phyloP scores from a whole-genome alignment of 2,113 vertebrate species.

The Mola mola region DNA sequence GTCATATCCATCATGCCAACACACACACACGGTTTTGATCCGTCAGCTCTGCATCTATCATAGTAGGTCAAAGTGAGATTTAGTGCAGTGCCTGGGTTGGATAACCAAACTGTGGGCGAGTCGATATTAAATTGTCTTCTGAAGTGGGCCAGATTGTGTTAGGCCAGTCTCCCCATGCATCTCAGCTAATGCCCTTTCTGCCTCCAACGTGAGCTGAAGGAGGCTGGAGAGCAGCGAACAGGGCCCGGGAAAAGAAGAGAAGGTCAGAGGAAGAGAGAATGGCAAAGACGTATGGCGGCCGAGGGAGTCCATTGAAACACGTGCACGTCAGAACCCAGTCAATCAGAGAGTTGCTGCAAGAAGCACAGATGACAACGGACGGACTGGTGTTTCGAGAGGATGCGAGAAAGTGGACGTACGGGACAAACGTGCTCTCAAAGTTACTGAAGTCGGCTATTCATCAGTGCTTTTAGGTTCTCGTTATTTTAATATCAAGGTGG shows the following conservation, averaged over 20 bases:
- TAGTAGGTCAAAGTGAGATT: slow-evolving; percentile 73
- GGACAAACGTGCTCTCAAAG: too few species aligned
- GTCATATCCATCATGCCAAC: slow-evolving; percentile 65
- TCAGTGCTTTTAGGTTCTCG: too few species aligned
- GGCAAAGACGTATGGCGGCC: too few species aligned
- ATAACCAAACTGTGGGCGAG: slow-evolving; percentile 60
- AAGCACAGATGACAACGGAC: too few species aligned
- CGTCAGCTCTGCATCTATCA: slow-evolving; percentile 70
- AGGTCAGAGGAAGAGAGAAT: neutral
- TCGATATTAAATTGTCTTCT: slow-evolving; percentile 73
- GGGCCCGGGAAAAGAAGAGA: slow-evolving; percentile 17
- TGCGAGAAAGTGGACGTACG: too few species aligned
- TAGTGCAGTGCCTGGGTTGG: slow-evolving; percentile 51
- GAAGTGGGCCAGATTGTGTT: slow-evolving; percentile 76
- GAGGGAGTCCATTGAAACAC: too few species aligned
- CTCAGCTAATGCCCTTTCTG: slow-evolving; percentile 65
- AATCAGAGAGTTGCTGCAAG: too few species aligned
- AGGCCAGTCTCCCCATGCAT: slow-evolving; percentile 69
- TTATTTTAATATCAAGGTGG: too few species aligned
- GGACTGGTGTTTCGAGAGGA: too few species aligned
- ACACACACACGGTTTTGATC: slow-evolving; percentile 41
- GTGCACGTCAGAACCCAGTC: too few species aligned
- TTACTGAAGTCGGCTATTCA: too few species aligned
- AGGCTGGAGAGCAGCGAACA: slow-evolving; percentile 40
- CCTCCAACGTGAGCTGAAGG: slow-evolving; percentile 45